Percentiles rank a stretch among this genome's conserved stretches.
phyloP scores from a whole-genome alignment of 2,113 vertebrate genomes.

The Danionella cerebrum region DNA sequence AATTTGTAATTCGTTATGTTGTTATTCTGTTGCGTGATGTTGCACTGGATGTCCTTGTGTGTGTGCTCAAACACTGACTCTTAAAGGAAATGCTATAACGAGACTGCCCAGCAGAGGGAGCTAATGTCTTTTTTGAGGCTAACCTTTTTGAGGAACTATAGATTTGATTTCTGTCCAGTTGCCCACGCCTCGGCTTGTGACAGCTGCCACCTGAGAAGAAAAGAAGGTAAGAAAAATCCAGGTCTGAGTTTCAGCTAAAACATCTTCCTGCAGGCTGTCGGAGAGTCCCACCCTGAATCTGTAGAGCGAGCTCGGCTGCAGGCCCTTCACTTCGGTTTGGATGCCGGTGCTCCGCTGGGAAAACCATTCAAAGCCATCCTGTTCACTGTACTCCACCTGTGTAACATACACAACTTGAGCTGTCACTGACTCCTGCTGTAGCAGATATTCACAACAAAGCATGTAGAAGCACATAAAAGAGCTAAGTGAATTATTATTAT shows the following conservation, averaged over 20 bases:
- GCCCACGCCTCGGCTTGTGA: constrained; percentile 86
- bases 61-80: not conserved
- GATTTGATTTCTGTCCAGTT: constrained; percentile 89
- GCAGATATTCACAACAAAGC: no score
- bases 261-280: not conserved
- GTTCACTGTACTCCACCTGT: constrained; percentile 82
- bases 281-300: constrained; percentile 73
- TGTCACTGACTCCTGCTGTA: no score
- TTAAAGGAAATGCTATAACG: not conserved
- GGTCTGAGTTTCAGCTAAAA: not conserved
- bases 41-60: no score
- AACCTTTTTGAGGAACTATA: constrained; percentile 81
- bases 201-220: constrained; percentile 80
- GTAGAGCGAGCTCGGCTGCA: constrained; percentile 70
- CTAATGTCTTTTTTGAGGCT: not conserved
- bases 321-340: constrained; percentile 66
- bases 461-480: no score
- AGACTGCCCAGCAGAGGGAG: constrained; percentile 32
- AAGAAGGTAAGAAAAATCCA: not conserved
- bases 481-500: no score
- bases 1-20: no score
- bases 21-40: no score
- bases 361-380: constrained; percentile 72
- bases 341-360: constrained; percentile 66
- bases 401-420: not conserved